Base-by-base conservation (phyloP, 2,888 invertebrate genomes). In the Diloba caeruleocephala region DNA sequence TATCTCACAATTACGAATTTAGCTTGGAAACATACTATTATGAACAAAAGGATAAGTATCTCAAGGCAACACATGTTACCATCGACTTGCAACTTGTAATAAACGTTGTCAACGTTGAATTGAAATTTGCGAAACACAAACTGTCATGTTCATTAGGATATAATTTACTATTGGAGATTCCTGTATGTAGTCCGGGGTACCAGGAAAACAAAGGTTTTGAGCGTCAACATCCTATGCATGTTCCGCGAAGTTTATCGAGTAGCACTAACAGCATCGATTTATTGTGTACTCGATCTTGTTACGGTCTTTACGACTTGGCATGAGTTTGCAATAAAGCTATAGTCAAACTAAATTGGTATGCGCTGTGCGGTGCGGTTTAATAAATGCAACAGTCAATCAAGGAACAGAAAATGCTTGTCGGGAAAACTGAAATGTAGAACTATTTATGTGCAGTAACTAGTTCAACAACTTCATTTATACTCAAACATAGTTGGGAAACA, bases 291-390 rank as follows among this genome's bases (percentile, higher is more conserved):
- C 57, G 54, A 69, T 71, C 64, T 71, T 69, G 73, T 72, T 69
- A 69, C 74, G 55, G 72, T 81, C 76, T 88, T 86, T 85, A 88
- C 70, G 88, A 86, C 79, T 87, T 87, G 87, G 87, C 88, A 87
- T 75, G 75, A 59, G 54, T 69, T 71, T 71, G 76, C 76, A 65
- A 75, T 79, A 76, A 79, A 70, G 71, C 71, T 61, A 65, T 73
- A 72, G 56, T 45, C 57, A 54, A 51, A 69, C 61, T 71, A 69
- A 66, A 77, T 76, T 74, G 32, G 53, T 46, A 55, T 51, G 34
- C 41, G 39, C 43, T 25, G 52, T 46, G 5, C 28, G 49, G 65
- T 76, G 66, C 59, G 57, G 50, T 45, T 50, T 29, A 29, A 29
- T 51, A 26, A 54, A 62, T 42, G 17, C 14, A 31, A 42, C 49